Conservation (phyloP, 2,113 vertebrate species). For the Otolemur garnettii region DNA sequence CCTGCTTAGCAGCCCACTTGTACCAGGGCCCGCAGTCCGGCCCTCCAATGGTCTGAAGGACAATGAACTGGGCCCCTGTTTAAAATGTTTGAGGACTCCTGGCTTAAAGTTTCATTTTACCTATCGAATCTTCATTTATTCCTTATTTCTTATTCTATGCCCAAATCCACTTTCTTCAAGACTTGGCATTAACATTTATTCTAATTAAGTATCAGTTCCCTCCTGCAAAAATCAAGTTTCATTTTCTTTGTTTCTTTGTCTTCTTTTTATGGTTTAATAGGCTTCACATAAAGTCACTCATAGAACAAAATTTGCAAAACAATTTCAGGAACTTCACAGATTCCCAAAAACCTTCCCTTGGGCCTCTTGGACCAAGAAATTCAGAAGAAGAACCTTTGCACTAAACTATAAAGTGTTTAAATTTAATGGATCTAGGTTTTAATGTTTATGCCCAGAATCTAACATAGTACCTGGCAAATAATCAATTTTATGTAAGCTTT, state of each 20-base stretch:
- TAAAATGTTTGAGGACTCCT: no score
- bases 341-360: background rate
- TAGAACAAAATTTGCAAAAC: background rate
- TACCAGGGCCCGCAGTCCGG: no score
- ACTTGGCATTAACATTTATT: conserved; percentile 25
- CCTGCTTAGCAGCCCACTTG: no score
- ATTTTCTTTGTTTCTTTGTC: background rate
- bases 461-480: background rate
- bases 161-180: background rate
- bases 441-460: background rate
- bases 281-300: background rate
- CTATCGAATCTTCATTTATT: background rate
- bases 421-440: background rate
- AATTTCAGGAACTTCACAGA: background rate
- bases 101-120: background rate
- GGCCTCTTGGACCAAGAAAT: background rate
- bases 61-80: no score
- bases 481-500: background rate
- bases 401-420: background rate
- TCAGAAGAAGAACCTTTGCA: background rate
- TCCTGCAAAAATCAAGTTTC: background rate
- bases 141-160: background rate
- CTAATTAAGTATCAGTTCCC: background rate
- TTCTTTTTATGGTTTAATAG: background rate
- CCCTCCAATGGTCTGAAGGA: no score